Evolutionary conservation across 2,797 vertebrate genomes (phyloP).

Genomic region (Girardinus metallicus): DNA sequence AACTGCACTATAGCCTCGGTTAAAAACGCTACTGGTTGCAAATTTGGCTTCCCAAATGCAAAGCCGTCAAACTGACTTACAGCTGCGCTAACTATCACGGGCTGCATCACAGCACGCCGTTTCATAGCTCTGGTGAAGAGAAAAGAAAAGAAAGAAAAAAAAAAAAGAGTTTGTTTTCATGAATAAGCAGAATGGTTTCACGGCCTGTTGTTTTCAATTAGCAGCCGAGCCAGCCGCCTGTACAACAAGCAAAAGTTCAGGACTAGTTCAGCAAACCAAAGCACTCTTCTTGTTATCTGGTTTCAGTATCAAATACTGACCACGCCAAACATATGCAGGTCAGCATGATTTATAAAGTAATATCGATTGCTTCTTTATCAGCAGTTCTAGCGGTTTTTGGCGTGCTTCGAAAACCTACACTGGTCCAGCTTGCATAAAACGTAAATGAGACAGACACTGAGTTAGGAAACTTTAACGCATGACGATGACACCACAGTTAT

Average conservation of each 20-base stretch:
- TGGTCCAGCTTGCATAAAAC: neutral
- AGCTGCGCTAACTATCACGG: neutral
- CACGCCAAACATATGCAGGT: neutral
- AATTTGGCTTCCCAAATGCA: neutral
- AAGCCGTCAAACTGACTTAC: neutral
- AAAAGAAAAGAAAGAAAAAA: neutral
- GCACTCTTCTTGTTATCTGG: neutral
- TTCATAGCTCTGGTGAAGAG: neutral
- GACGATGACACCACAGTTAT: neutral
- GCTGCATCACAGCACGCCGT: neutral
- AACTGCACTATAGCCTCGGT: neutral
- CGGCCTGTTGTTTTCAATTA: constrained; percentile 2
- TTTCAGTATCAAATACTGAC: neutral
- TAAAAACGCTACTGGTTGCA: neutral
- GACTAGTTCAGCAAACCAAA: neutral
- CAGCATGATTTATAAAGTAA: constrained; percentile 1
- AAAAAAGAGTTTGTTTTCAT: neutral
- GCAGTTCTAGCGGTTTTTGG: neutral
- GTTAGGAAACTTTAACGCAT: neutral
- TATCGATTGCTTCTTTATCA: constrained; percentile 1
- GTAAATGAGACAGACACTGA: neutral
- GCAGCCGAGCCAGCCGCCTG: neutral
- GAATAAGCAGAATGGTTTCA: neutral
- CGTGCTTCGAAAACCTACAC: neutral
- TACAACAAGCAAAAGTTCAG: neutral